These are phyloP conservation scores for Anas platyrhynchos DNA, from an alignment of 2,113 vertebrate genomes.

Conservation along the genomic window DNA sequence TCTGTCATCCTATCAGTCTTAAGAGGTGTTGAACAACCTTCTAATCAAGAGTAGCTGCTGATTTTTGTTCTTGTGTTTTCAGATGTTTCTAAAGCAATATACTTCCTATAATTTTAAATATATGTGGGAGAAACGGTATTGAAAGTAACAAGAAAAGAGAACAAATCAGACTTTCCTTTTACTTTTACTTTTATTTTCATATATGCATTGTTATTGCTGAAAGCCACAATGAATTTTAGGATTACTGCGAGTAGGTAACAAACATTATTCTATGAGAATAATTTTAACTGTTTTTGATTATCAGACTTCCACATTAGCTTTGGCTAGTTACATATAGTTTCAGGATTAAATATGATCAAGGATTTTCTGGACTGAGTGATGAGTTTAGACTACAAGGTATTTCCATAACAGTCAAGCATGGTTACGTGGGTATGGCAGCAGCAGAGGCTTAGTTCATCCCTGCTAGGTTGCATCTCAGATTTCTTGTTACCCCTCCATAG, in stretches of 20 bases:
- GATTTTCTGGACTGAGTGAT: neutral
- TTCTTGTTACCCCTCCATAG: neutral
- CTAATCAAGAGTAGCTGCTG: neutral
- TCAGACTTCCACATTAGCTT: neutral
- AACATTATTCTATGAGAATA: neutral
- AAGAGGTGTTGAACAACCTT: neutral
- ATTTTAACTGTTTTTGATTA: neutral
- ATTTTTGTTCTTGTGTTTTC: neutral
- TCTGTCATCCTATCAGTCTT: neutral
- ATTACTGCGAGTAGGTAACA: neutral
- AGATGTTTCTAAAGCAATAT: neutral
- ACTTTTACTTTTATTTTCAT: neutral
- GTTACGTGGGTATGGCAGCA: neutral
- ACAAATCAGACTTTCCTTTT: neutral
- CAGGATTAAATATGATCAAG: slow-evolving; percentile 20
- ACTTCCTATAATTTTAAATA: neutral
- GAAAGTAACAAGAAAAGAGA: neutral
- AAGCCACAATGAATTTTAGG: neutral
- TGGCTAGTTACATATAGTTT: neutral
- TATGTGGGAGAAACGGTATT: neutral
- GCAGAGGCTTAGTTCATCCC: slow-evolving; percentile 38
- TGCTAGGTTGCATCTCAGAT: slow-evolving; percentile 33
- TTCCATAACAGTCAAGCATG: slow-evolving; percentile 6
- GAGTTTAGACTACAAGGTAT: neutral
- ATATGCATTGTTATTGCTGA: neutral